phyloP scores from a whole-genome alignment of 2,113 vertebrate genomes.

The Odobenus rosmarus region DNA sequence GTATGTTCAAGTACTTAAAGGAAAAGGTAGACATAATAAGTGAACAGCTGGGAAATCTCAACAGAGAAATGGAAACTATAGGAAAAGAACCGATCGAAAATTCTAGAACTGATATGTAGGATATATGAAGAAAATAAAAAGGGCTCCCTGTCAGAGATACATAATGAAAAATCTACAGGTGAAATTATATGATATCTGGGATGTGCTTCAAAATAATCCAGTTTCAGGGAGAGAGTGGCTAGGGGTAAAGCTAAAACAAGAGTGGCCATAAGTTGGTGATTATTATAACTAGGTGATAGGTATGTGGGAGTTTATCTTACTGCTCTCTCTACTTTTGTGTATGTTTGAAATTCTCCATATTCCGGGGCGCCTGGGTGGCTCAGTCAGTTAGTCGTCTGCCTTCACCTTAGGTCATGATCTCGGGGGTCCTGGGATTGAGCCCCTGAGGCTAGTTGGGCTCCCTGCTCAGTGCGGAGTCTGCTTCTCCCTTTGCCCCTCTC shows the following conservation, averaged over 20 bases:
- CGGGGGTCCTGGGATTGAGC: neutral
- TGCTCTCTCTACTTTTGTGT: neutral
- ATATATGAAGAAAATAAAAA: neutral
- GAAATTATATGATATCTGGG: neutral
- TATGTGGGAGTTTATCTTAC: neutral
- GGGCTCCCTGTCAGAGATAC: neutral
- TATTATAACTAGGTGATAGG: neutral
- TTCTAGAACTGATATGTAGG: conserved; percentile 23
- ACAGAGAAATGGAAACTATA: conserved; percentile 4
- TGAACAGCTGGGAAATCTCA: conserved; percentile 34
- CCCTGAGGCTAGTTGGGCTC: neutral
- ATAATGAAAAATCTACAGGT: neutral
- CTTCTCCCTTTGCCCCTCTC: neutral
- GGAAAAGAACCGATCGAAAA: neutral
- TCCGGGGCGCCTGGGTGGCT: neutral
- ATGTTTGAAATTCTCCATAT: neutral
- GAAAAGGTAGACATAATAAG: neutral
- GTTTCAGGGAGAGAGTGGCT: neutral
- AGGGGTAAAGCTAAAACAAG: neutral
- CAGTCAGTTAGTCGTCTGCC: neutral
- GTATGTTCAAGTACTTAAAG: conserved; percentile 11
- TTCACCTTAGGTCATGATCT: neutral
- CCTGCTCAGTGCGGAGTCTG: neutral
- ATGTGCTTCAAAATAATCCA: conserved; percentile 23
- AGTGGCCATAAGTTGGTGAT: neutral